These are phyloP conservation scores for Stictocephala bisonia DNA, from an alignment of 2,888 invertebrate genomes.

Conservation along the genomic window DNA sequence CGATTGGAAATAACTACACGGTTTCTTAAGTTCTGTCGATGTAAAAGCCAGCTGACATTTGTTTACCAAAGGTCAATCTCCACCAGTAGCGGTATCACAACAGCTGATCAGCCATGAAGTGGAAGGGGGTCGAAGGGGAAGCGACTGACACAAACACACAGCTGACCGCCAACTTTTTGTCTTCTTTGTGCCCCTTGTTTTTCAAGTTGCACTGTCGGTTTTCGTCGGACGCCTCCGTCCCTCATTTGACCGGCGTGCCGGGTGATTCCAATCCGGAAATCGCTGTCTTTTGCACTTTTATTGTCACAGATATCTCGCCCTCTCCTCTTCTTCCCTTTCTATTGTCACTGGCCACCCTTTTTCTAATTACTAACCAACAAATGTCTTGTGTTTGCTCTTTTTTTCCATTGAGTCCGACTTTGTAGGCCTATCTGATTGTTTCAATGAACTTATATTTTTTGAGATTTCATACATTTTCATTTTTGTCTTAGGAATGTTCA, in stretches of 20 bases:
- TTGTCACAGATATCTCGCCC: conserved; percentile 29
- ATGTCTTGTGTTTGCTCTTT: too few species aligned
- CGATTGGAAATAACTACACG: too few species aligned
- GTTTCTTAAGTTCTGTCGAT: too few species aligned
- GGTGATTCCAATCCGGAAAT: conserved; percentile 15
- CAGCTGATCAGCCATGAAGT: conserved; percentile 16
- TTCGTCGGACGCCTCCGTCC: conserved; percentile 30
- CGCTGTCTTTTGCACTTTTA: conserved; percentile 39
- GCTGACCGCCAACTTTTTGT: conserved; percentile 27
- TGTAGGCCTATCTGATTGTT: too few species aligned
- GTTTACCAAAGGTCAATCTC: conserved; percentile 36
- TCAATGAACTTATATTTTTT: too few species aligned
- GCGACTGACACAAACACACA: conserved; percentile 7
- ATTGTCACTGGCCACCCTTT: too few species aligned
- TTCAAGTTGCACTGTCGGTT: conserved; percentile 34
- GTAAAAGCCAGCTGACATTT: conserved; percentile 3
- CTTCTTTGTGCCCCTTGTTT: conserved; percentile 38
- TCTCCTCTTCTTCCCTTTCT: background rate
- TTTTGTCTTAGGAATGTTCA: too few species aligned
- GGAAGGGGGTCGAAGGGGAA: background rate
- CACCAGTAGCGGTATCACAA: conserved; percentile 5
- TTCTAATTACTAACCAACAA: too few species aligned
- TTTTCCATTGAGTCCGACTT: too few species aligned
- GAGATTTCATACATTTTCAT: too few species aligned
- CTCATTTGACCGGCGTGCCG: too few species aligned